phyloP scores from a whole-genome alignment of 2,113 vertebrate species.

The Gila orcuttii region DNA sequence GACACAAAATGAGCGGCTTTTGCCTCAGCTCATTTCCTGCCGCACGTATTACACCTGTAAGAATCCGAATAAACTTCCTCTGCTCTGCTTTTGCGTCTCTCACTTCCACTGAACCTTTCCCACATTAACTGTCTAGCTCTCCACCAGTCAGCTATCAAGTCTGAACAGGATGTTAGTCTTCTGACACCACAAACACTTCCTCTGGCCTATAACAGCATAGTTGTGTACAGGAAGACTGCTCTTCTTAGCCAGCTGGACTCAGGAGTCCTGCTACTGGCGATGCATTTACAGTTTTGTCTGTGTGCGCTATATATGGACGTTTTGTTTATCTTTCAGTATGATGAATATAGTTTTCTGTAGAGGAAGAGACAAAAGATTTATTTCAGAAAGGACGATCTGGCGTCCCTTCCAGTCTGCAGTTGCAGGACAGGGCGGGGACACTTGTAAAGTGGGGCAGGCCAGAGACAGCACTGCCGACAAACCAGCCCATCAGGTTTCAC shows the following conservation, averaged over 20 bases:
- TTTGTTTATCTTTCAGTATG: background rate
- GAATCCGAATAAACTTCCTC: slow-evolving; percentile 21
- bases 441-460: background rate
- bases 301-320: background rate
- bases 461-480: slow-evolving; percentile 58
- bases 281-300: background rate
- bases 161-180: slow-evolving; percentile 58
- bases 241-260: slow-evolving; percentile 1
- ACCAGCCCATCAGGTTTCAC: slow-evolving; percentile 76
- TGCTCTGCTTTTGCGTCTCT: slow-evolving; percentile 41
- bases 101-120: slow-evolving; percentile 47
- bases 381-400: slow-evolving; percentile 10
- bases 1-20: background rate
- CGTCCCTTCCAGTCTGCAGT: background rate
- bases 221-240: slow-evolving; percentile 24
- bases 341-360: background rate
- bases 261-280: background rate
- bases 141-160: slow-evolving; percentile 34
- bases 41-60: slow-evolving; percentile 35
- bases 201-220: slow-evolving; percentile 15
- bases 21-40: slow-evolving; percentile 41
- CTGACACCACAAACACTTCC: slow-evolving; percentile 44
- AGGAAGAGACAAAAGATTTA: background rate
- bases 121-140: slow-evolving; percentile 47
- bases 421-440: background rate